These are phyloP conservation scores for Rhegmatorhina hoffmannsi DNA, from an alignment of 2,113 vertebrate species.

Conservation along the genomic window DNA sequence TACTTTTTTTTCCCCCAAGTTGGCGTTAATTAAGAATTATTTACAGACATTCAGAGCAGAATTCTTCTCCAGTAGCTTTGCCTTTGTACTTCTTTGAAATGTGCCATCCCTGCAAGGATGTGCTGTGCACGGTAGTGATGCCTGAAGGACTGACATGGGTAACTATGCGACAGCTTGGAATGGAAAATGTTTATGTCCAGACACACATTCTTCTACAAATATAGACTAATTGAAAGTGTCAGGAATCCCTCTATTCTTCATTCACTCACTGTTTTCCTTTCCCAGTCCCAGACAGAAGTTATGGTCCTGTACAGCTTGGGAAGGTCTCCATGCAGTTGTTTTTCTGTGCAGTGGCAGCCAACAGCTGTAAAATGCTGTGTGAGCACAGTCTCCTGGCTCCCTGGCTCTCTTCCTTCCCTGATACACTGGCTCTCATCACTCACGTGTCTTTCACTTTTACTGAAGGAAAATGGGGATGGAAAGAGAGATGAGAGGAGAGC, in stretches of 20 bases:
- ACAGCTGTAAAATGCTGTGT: not conserved
- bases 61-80: not conserved
- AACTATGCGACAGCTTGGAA: not conserved
- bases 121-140: not conserved
- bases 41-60: not conserved
- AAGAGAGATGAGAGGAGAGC: not conserved
- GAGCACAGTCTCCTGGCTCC: not conserved
- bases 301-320: not conserved
- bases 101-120: not conserved
- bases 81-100: not conserved
- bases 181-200: not conserved
- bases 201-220: not conserved
- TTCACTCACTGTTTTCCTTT: not conserved
- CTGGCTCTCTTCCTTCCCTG: not conserved
- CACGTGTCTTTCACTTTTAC: not conserved
- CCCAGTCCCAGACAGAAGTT: not conserved
- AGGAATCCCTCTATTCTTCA: not conserved
- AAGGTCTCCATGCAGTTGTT: not conserved
- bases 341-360: not conserved
- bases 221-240: not conserved
- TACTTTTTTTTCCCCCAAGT: not conserved
- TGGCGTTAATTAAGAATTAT: not conserved
- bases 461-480: not conserved
- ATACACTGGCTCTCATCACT: accelerated
- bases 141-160: not conserved